A percentile compares a stretch with the other conserved stretches of the same genome.
Evolutionary conservation across 2,113 vertebrate genomes (phyloP).

Genomic region (Brienomyrus longianalis): DNA sequence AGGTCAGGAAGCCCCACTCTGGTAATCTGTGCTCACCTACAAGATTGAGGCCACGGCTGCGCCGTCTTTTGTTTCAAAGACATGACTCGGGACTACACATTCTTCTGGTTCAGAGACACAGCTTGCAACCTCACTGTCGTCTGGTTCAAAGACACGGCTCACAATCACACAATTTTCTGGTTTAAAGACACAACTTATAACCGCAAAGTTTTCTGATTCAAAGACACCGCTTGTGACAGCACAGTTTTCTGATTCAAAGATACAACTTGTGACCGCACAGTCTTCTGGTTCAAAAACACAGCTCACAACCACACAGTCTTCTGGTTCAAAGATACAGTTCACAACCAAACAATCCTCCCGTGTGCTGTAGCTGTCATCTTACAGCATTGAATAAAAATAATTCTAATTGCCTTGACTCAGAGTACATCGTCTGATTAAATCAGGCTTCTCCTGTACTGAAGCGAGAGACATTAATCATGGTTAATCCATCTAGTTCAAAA

Average conservation of each 20-base stretch:
- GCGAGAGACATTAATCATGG: background rate
- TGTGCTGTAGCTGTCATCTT: background rate
- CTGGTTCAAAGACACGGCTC: background rate
- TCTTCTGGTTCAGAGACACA: background rate
- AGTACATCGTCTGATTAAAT: constrained; percentile 2
- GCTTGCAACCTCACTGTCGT: background rate
- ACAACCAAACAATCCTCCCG: background rate
- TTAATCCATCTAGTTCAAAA: background rate
- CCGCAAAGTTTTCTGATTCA: background rate
- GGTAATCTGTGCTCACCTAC: background rate
- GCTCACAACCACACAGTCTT: background rate
- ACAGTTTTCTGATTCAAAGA: background rate
- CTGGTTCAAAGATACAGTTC: background rate
- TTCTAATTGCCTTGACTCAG: background rate
- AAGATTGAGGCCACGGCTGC: background rate
- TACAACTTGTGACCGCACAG: background rate
- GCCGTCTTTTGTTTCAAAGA: background rate
- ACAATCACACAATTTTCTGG: background rate
- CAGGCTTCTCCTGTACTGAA: background rate
- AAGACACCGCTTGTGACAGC: background rate
- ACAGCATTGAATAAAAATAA: background rate
- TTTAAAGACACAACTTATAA: background rate
- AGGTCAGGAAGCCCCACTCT: background rate
- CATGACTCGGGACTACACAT: background rate
- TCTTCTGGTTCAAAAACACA: background rate